Percentiles rank a stretch among this genome's conserved stretches.
Conservation (phyloP, 2,797 vertebrate genomes). For the Megalops cyprinoides region DNA sequence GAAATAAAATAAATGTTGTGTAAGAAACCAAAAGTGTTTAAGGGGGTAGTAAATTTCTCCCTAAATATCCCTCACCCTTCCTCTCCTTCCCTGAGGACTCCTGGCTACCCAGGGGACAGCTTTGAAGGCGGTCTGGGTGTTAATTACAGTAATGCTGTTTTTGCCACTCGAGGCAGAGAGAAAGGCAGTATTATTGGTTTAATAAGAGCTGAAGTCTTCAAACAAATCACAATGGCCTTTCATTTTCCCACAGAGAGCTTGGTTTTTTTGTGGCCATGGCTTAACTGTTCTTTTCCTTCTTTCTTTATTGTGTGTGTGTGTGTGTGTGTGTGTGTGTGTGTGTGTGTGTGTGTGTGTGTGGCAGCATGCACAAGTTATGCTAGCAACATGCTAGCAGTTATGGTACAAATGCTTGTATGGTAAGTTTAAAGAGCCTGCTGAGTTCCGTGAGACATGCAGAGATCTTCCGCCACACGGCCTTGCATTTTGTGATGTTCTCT, state of each 20-base stretch:
- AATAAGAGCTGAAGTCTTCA: conserved; percentile 35
- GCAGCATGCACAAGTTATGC: not conserved
- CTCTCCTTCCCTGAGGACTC: conserved; percentile 2
- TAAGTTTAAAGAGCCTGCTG: too few species aligned
- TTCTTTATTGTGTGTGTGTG: not conserved
- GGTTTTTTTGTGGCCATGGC: not conserved
- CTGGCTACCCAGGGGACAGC: conserved; percentile 10
- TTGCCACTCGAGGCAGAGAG: conserved; percentile 68
- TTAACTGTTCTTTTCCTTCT: not conserved
- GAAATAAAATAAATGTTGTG: not conserved
- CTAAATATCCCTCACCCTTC: not conserved
- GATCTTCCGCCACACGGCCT: not conserved
- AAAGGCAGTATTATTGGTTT: conserved; percentile 38
- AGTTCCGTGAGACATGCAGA: not conserved
- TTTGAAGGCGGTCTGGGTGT: conserved; percentile 40
- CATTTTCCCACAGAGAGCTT: conserved; percentile 23
- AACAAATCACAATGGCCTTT: conserved; percentile 22
- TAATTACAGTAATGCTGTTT: conserved; percentile 75
- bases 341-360: not conserved
- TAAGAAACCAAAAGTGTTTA: not conserved
- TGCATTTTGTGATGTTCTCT: not conserved
- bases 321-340: conserved; percentile 22
- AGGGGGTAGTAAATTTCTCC: not conserved
- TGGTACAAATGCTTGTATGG: too few species aligned
- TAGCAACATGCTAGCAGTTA: too few species aligned